phyloP scores from a whole-genome alignment of 2,113 vertebrate genomes.

The Megaceryle maxima region DNA sequence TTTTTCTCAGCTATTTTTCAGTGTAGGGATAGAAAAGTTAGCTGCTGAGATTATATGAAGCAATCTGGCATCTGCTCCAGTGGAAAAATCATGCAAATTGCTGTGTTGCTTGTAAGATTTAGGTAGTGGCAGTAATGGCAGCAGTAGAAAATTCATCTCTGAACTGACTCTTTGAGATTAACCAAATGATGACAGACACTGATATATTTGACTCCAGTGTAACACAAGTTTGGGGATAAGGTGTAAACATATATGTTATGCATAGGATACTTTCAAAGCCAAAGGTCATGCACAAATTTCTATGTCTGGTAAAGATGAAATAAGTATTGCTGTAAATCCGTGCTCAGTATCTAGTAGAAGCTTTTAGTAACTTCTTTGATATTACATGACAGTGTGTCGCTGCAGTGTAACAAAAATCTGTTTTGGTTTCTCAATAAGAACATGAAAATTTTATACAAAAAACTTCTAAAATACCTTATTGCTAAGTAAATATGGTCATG shows the following conservation, averaged over 20 bases:
- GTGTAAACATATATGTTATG: background rate
- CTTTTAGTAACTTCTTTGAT: background rate
- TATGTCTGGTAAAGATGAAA: background rate
- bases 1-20: background rate
- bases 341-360: background rate
- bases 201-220: background rate
- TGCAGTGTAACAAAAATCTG: background rate
- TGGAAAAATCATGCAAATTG: background rate
- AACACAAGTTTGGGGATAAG: background rate
- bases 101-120: background rate
- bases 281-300: background rate
- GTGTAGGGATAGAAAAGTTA: background rate
- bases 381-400: background rate
- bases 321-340: background rate
- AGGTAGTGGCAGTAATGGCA: background rate
- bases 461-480: background rate
- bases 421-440: background rate
- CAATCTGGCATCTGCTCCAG: background rate
- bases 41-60: background rate
- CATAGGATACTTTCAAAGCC: background rate
- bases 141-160: background rate
- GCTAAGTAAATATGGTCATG: background rate
- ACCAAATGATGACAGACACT: background rate
- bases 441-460: background rate
- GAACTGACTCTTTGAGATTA: background rate